Evolutionary conservation across 2,797 vertebrate species (phyloP), one percentile per base, ranked within the genome.

Genomic region (Aselliscus stoliczkanus): DNA sequence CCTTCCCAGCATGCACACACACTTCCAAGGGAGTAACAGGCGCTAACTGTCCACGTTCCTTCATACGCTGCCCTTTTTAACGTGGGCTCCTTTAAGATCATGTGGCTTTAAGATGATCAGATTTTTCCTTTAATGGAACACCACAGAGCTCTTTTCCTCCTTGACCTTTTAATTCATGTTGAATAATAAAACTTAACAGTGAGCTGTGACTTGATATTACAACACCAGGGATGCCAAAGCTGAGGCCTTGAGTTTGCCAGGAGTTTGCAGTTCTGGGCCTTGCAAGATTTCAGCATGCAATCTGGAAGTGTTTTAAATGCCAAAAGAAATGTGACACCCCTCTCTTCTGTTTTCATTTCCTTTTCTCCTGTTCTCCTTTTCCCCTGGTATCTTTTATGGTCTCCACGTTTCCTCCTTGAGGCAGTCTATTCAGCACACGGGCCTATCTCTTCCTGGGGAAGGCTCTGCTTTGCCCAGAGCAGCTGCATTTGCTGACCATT

Each of bases 231-330:
- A 75, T 88, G 93, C 79, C 79, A 96, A 93, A 80, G 77, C 44
- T 31, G 34, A 94, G 93, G 39, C 37, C 67, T 85, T 3, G 14
- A 37, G 15, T 90, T 94, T 79, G 94, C 95, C 94, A 95, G 89
- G 82, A 92, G 92, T 92, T 84, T 92, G 81, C 11, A 73, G 10
- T 42, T 65, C 58, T 85, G 27, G 82, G 88, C 87, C 54, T 25
- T 52, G 93, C 18, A 64, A 54, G 39, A 39, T 87, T 65, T 84
- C 62, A 76, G 76, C 84, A 85, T 47, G 76, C 44, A 90, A 83
- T 96, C 84, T 97, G 96, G 83, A 84, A 97, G 54, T 87, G 82
- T 87, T 95, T 93, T 96, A 90, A 96, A 96, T 72, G 93, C 90
- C 93, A 73, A 83, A 27, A 76, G 93, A 92, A 97, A 96, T 14